These are phyloP conservation scores for Romanogobio albipinnatus DNA, from an alignment of 2,113 vertebrate genomes.

Conservation along the genomic window DNA sequence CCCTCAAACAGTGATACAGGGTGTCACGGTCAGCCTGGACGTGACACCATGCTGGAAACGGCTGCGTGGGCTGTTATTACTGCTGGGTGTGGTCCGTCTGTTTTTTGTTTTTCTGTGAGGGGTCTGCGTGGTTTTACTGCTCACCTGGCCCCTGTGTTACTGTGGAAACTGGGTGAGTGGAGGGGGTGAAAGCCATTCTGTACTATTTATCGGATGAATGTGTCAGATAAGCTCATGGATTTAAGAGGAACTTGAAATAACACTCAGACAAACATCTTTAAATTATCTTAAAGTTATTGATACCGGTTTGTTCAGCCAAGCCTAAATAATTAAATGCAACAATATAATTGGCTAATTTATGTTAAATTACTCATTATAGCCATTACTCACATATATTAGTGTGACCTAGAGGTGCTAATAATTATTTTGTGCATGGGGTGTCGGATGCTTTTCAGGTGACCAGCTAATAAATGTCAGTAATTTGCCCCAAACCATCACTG, in stretches of 20 bases:
- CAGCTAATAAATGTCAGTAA: conserved; percentile 1
- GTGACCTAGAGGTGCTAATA: background rate
- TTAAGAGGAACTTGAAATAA: background rate
- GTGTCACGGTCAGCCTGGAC: conserved; percentile 6
- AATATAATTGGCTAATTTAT: background rate
- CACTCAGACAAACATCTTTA: background rate
- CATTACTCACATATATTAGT: background rate
- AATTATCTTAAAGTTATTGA: background rate
- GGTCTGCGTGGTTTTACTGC: conserved; percentile 34
- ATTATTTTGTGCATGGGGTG: conserved; percentile 1
- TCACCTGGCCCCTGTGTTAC: conserved; percentile 51
- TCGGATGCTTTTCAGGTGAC: background rate
- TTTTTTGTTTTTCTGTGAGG: conserved; percentile 49
- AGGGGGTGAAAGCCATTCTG: background rate
- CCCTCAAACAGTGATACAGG: background rate
- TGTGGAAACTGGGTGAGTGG: conserved; percentile 25
- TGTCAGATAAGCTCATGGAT: background rate
- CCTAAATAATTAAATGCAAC: background rate
- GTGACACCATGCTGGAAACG: conserved; percentile 5
- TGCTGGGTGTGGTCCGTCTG: conserved; percentile 43
- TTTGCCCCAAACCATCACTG: background rate
- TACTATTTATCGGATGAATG: background rate
- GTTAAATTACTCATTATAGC: background rate
- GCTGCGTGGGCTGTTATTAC: conserved; percentile 28
- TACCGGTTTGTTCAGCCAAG: background rate